Base-by-base conservation (phyloP, 1,140 invertebrate genomes). In the Oedothorax gibbosus region DNA sequence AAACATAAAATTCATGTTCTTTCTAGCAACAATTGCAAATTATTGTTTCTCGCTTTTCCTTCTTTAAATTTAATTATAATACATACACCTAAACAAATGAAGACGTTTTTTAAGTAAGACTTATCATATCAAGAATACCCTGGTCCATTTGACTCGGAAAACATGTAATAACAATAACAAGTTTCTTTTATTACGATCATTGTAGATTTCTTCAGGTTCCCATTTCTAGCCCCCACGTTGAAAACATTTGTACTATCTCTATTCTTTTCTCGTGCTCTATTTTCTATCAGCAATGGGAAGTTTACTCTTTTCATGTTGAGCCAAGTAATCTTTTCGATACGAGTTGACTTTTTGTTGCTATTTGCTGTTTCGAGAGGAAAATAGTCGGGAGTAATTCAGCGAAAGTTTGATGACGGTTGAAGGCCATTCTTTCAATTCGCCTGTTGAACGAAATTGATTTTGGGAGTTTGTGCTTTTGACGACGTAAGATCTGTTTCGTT, bases 281-380 rank as follows among this genome's bases (percentile, higher is more conserved):
- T 57, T 73, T 57, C 53, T 54, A 51, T 35, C 71, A 56, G 57
- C 71, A 73, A 73, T 73, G 21, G 71, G 53, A 73, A 73, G 71
- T 53, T 56, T 54, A 56, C 71, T 73, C 71, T 56, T 73, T 73
- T 73, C 71, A 73, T 73, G 71, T 73, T 73, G 14, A 73, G 51
- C 71, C 57, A 54, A 71, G 68, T 71, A 50, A 53, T 71, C 71
- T 73, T 50, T 73, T 56, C 51, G 53, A 18, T 57, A 14, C 71
- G 50, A n/a, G 18, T 65, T 21, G 18, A 65, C 4, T 49, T 51
- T 69, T 69, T 69, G 49, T 50, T 69, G 15, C 51, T 57, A 20
- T 66, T 8, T 51, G 10, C 15, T 51, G 68, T 51, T 71, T 71
- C 18, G 49, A 35, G 57, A 12, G 12, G 51, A 57, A 73, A 73